Conservation (phyloP, 2,888 invertebrate genomes). For the Lapara coniferarum region DNA sequence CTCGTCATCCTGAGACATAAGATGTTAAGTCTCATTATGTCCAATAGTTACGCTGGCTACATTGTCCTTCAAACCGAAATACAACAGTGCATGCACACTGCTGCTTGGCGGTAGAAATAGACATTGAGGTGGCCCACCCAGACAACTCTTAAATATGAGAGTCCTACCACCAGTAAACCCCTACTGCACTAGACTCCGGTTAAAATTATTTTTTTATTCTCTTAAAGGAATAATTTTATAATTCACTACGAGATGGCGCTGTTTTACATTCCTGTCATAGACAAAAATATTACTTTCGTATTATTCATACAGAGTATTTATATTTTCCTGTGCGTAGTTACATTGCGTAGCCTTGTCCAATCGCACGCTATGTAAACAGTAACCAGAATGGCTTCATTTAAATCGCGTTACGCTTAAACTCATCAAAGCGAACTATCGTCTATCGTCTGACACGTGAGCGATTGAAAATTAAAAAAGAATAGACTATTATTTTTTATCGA, state of each 20-base stretch:
- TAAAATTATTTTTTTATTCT: background rate
- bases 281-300: background rate
- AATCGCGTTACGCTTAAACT: slow-evolving; percentile 17
- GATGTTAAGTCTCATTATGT: no score
- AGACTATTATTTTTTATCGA: no score
- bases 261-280: background rate
- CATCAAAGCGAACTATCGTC: background rate
- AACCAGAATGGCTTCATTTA: slow-evolving; percentile 16
- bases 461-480: background rate
- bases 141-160: no score
- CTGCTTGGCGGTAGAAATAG: no score
- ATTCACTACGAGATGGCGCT: background rate
- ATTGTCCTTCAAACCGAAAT: no score
- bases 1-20: no score
- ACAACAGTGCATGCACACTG: no score
- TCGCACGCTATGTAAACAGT: background rate
- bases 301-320: no score
- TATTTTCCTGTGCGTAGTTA: background rate
- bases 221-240: background rate
- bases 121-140: no score
- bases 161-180: no score
- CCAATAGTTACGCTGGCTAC: no score
- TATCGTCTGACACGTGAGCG: background rate
- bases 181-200: no score
- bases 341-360: slow-evolving; percentile 1